Evolutionary conservation across 2,113 vertebrate genomes (phyloP), one percentile per base, ranked within the genome.

Genomic region (Macquaria ambigua): DNA sequence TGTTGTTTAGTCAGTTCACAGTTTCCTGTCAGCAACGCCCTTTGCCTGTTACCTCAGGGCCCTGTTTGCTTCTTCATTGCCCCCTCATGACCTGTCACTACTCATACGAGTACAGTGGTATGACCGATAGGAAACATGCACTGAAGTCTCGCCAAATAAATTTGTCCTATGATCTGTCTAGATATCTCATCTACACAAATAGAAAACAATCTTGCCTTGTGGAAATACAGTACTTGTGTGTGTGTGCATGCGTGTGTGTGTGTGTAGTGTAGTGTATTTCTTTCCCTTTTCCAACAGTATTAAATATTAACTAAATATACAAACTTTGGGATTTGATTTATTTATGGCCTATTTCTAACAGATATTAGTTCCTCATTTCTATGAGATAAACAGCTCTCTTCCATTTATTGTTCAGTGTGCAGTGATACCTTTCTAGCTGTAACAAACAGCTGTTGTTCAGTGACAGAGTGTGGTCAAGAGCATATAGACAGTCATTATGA

Each of bases 21-120:
- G 66, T 79, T 87, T 84, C 78, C 84, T 92, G 85, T 92, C 77
- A 89, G 87, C 69, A 23, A n/a, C 56, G 73, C 73, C 83, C 90
- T 89, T 86, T 79, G 85, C 89, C 82, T 43, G 31, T 31, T 39
- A 81, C 85, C 83, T 84, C 71, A 41, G 39, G 86, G 67, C 12
- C 58, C 39, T 64, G 81, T 90, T 84, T 87, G 80, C 61, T 48
- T 83, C 89, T 82, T 61, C 75, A 55, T 76, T 61, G 77, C 73
- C 83, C 69, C 63, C 85, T 73, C 69, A 14, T 90, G 83, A 84
- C 85, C 83, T 90, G 89, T 92, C 92, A 92, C 89, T 80, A 67
- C 74, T 82, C 74, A 87, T 92, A 70, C 75, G 18, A 77, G 48
- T 28, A 21, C 75, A 41, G 43, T 62, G 46, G 56, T 46, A 21